Conservation (phyloP, 2,113 vertebrate genomes). For the Anoplopoma fimbria region DNA sequence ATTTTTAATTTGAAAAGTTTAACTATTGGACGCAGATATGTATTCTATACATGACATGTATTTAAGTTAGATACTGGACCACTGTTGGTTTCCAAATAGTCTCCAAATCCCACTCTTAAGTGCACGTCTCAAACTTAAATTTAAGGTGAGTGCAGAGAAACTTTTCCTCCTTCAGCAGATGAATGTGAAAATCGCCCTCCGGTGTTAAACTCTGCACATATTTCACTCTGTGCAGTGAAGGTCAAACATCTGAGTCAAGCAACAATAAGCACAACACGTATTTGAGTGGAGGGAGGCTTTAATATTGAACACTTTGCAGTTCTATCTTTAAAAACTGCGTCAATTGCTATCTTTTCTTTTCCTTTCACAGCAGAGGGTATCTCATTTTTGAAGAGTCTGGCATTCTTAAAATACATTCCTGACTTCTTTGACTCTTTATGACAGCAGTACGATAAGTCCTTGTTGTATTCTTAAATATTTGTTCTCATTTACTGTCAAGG, state of each 20-base stretch:
- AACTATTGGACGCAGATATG: neutral
- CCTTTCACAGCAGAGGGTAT: neutral
- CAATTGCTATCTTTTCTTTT: neutral
- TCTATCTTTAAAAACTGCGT: neutral
- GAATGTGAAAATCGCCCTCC: neutral
- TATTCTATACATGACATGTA: neutral
- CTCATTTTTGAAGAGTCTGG: neutral
- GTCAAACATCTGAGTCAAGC: conserved; percentile 10
- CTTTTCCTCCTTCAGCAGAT: neutral
- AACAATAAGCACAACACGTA: neutral
- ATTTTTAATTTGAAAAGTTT: neutral
- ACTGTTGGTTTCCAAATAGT: neutral
- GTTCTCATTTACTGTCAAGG: conserved; percentile 10
- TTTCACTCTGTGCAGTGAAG: conserved; percentile 20
- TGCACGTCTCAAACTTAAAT: neutral
- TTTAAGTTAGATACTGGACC: neutral
- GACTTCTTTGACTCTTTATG: conserved; percentile 26
- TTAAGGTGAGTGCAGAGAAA: neutral
- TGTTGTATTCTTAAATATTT: neutral
- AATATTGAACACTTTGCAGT: neutral
- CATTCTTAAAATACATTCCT: conserved; percentile 18
- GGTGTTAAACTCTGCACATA: neutral
- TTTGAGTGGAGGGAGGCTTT: neutral
- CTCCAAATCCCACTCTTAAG: neutral
- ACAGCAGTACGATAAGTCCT: neutral